Base-by-base conservation (phyloP, 23 tunicate species). In the Trididemnum nubilum region DNA sequence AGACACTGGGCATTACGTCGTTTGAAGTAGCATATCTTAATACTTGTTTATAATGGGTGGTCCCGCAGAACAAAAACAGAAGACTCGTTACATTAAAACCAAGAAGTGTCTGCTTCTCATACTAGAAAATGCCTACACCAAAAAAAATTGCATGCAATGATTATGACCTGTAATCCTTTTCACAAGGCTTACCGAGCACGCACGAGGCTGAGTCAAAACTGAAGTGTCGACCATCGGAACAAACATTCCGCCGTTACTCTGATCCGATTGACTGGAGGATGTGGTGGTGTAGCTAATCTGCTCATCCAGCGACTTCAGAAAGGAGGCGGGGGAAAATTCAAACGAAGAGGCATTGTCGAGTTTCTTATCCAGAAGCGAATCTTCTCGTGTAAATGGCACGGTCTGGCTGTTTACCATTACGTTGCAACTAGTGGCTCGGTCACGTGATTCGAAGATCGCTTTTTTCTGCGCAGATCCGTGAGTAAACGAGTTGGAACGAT, bases 311-410 rank as follows among this genome's bases (percentile, higher is more conserved):
- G 82, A 83, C 12, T 64, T 51, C n/a, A 81, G 28, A 65, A 87
- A 87, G 37, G 79, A 69, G 33, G 69, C 73, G 22, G 76, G 86
- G 1, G 85, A 72, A 35, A 81, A 87, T 24, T 81, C 85, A 58
- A 39, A 36, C 49, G 91, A 81, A 2, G 74, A 0, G 2, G 24
- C 37, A 25, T 28, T 44, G 51, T 2, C 12, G 18, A 22, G 2
- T 32, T 77, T 77, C 29, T 54, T 77, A 7, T 52, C 81, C 15
- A 32, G 7, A 2, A 36, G 27, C 5, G 5, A 9, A 33, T 67
- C 38, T 31, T 33, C 38, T 30, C 7, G 37, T 3, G 37, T 5
- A 67, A 9, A 31, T 33, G 38, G 7, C 2, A 67, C 18, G 5
- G 26, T 26, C 5, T 21, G 26, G 28, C n/a, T 61, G 74, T 33